Base-by-base conservation (phyloP, 1,140 invertebrate genomes). In the Vanessa atalanta region DNA sequence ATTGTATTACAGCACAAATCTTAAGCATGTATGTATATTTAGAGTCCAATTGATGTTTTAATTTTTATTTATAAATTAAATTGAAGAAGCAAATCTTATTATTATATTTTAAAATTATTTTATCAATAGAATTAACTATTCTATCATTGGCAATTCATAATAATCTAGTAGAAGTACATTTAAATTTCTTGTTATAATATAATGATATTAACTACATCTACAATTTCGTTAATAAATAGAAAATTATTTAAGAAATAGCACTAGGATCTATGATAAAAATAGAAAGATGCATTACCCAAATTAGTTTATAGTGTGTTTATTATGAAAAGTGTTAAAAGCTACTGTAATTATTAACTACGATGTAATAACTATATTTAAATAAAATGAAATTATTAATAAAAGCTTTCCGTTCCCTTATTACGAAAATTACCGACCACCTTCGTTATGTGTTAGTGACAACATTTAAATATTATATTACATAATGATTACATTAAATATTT, bases 371-470 rank as follows among this genome's bases (percentile, higher is more conserved):
- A 50, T 5, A 50, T 50, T 50, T 14, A 4, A 55, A 16, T 55
- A 23, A 11, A 55, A 11, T 16, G 16, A 53, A 53, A 16, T 53
- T 6, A 53, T 16, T 2, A 53, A 53, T 16, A 53, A 15, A 16
- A 14, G 48, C 11, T 15, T 3, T 14, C 3, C 16, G 15, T 16
- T 53, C 20, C 53, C 53, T 23, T 23, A 12, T 26, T 26, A 5
- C 53, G 20, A 57, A 57, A 8, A 26, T 14, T 31, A 26, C 55
- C 55, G 20, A 26, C 9, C 55, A 60, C 55, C 23, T 5, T 26
- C 26, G 55, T 60, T 31, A 60, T 23, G 23, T 60, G 23, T 60
- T 60, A 60, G 23, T 60, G 13, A 60, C 23, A 11, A 60, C 51
- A 26, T 51, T 51, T 51, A 1, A 14, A 51, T 51, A 9, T 43